Evolutionary conservation across 2,888 invertebrate species (phyloP), one percentile per base, ranked within the genome.

Genomic region (Cantharis lateralis): DNA sequence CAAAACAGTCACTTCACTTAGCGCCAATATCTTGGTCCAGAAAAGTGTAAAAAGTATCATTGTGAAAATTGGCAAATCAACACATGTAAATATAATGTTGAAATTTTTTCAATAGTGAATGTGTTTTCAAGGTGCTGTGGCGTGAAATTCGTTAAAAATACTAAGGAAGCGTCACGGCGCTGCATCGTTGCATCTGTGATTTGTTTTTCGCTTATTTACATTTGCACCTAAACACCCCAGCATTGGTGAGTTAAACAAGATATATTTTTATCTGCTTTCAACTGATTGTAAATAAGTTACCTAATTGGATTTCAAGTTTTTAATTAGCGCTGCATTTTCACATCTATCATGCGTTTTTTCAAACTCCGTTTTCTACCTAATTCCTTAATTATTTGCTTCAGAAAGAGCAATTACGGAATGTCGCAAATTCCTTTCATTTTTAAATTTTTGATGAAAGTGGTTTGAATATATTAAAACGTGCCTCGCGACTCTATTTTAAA

Each of bases 241-340:
- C 72, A 72, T 80, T 76, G 80, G 82, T 82, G 80, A 82, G 82
- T 78, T 81, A 81, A 82, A 82, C 81, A 81, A 79, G 71, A 75
- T 75, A 76, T 81, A 81, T 82, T 82, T 82, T 80, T 78, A 70
- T 81, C 71, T 71, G 72, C 77, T 78, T 79, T 78, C 81, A 72
- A 72, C 79, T 80, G 76, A 81, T 80, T 81, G 77, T 82, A 81
- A 81, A 81, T 81, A 81, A 72, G 76, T 77, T 81, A 79, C 48
- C 64, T 66, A 20, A 81, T 82, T 80, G 78, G 78, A 78, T 63
- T 72, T 77, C n/a, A n/a, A n/a, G 48, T n/a, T 48, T 48, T 48
- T 48, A 48, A 48, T 48, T 48, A 7, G 48, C 26, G 75, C 71
- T 73, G 72, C 28, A 61, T 73, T 66, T 70, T 24, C 48, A 28